phyloP scores from a whole-genome alignment of 35 echinoderm and acorn worm genomes.

The Heliocidaris tuberculata region DNA sequence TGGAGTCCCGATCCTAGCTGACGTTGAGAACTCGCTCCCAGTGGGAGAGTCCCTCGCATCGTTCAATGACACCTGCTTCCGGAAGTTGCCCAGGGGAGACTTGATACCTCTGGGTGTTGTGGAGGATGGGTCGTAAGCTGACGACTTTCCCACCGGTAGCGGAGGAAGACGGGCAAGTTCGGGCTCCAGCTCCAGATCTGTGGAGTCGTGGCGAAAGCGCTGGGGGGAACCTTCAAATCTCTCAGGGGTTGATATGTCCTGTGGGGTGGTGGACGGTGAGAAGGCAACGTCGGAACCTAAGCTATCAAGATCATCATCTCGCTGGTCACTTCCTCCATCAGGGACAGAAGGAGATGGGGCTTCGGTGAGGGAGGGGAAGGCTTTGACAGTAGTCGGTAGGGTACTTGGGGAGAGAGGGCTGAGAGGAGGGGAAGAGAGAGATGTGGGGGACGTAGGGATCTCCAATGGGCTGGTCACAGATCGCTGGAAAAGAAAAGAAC shows the following conservation, averaged over 20 bases:
- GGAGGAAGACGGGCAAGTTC: background rate
- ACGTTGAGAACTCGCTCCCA: conserved; percentile 38
- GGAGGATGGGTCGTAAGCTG: background rate
- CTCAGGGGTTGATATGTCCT: background rate
- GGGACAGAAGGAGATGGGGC: conserved; percentile 22
- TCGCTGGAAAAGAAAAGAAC: conserved; percentile 8
- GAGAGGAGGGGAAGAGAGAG: background rate
- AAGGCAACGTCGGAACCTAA: background rate
- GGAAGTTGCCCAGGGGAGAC: background rate
- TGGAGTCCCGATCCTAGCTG: conserved; percentile 28
- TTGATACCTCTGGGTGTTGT: background rate
- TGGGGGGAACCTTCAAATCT: background rate
- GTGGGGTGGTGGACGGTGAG: conserved; percentile 12
- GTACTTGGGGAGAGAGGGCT: background rate
- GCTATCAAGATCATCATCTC: background rate
- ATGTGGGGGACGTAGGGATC: conserved; percentile 37
- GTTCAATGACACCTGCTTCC: background rate
- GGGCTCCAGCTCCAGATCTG: background rate
- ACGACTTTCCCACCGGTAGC: background rate
- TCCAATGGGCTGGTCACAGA: background rate
- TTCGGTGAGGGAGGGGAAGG: background rate
- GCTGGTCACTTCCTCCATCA: background rate
- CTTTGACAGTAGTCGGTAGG: conserved; percentile 19
- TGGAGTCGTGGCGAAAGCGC: conserved; percentile 7
- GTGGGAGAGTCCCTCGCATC: conserved; percentile 13